Evolutionary conservation across 2,113 vertebrate genomes (phyloP), one percentile per base, ranked within the genome.

Genomic region (Otolemur garnettii): DNA sequence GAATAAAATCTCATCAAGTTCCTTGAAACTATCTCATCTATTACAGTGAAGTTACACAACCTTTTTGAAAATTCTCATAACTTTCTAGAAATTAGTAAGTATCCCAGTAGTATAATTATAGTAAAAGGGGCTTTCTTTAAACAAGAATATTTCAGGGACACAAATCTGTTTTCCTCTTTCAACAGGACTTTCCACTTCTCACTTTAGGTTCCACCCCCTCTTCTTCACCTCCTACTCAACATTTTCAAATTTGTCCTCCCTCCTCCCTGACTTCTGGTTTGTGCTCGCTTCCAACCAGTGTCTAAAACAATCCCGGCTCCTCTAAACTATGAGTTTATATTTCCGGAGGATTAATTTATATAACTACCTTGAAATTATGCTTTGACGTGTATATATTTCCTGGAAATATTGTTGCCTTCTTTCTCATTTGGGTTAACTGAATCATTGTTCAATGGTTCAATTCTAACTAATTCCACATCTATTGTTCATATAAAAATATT

Each of bases 141-240:
- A 55, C 5, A 83, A 77, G 53, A 90, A 30, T 80, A 80, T 72
- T 93, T 35, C 72, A 72, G 24, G 17, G 28, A 64, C 64, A 78
- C 77, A 92, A 59, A 59, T 87, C 21, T 35, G 13, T 57, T 82
- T 87, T 90, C 62, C 6, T 95, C 42, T 62, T 78, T 57, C 21
- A 4, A 68, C 5, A 21, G 66, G 66, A 10, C 45, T 92, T 93
- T 77, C 18, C 55, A 11, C 6, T 53, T 35, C 78, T 84, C 82
- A 35, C 26, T 94, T 87, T 33, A 57, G 57, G 22, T 69, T 87
- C 50, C 21, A 53, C 33, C 81, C 79, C 66, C 77, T 30, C 33
- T 80, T 33, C 18, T 78, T 71, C 91, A 95, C 88, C 55, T 91
- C 87, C 80, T 42, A 94, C 84, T 94, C 91, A 92, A 33, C 33